A percentile compares a stretch with the other conserved stretches of the same genome.
Evolutionary conservation across 2,888 invertebrate genomes (phyloP).

Genomic region (Melanotus villosus): DNA sequence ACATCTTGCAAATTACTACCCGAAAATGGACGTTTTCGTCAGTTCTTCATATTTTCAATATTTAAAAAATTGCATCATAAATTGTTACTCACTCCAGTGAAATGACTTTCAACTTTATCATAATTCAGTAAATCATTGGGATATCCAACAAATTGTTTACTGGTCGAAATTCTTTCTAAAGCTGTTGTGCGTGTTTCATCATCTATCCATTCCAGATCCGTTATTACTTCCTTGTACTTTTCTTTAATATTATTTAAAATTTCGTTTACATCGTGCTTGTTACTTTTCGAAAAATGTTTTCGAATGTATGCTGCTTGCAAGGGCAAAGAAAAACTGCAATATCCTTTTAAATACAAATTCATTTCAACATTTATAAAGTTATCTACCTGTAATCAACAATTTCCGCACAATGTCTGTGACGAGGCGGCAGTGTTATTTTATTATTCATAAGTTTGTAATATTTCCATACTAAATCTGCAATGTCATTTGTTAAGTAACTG

Average conservation of each 20-base stretch:
- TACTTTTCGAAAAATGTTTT: constrained; percentile 59
- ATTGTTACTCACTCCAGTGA: constrained; percentile 49
- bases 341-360: too few species aligned
- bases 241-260: constrained; percentile 62
- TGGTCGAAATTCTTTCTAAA: constrained; percentile 59
- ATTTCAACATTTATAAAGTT: too few species aligned
- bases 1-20: too few species aligned
- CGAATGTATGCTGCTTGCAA: constrained; percentile 60
- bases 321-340: constrained; percentile 47
- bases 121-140: constrained; percentile 53
- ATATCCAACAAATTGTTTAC: constrained; percentile 59
- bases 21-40: too few species aligned
- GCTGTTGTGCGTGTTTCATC: constrained; percentile 59
- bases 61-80: not conserved
- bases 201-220: constrained; percentile 63
- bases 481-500: constrained; percentile 58
- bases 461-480: constrained; percentile 57
- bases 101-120: constrained; percentile 31
- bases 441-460: constrained; percentile 43
- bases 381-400: constrained; percentile 47
- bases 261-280: constrained; percentile 55
- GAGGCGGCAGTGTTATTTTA: constrained; percentile 16
- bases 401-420: constrained; percentile 44
- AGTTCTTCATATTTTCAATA: too few species aligned
- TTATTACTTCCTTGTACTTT: constrained; percentile 59